Evolutionary conservation across 2,888 invertebrate genomes (phyloP).

Genomic region (Chirona hameri): DNA sequence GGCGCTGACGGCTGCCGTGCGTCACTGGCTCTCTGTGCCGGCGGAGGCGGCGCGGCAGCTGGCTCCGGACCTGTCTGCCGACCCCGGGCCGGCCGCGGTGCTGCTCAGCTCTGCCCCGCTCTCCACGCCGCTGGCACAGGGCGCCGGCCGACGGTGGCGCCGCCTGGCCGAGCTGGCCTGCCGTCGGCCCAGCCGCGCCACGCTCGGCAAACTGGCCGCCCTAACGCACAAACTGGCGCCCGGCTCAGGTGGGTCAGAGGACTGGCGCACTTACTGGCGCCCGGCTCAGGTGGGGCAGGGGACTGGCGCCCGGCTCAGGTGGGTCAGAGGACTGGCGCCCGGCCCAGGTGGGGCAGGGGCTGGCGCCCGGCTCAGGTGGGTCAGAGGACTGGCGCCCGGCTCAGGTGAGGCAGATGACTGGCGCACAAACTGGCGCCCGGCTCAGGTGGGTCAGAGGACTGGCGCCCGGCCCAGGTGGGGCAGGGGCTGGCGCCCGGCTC

Average conservation of each 20-base stretch:
- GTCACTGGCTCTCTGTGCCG: slow-evolving; percentile 4
- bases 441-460: background rate
- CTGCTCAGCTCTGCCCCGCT: slow-evolving; percentile 24
- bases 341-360: too few species aligned
- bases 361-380: too few species aligned
- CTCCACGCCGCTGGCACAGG: background rate
- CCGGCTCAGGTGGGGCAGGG: background rate
- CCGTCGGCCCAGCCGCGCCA: background rate
- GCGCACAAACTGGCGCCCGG: background rate
- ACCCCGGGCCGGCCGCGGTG: slow-evolving; percentile 9
- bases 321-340: background rate
- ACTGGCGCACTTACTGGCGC: too few species aligned
- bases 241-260: background rate
- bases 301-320: background rate
- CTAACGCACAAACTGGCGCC: background rate
- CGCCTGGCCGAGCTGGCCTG: slow-evolving; percentile 28
- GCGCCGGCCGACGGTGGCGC: slow-evolving; percentile 7
- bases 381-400: too few species aligned
- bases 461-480: too few species aligned
- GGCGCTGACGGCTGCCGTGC: slow-evolving; percentile 1
- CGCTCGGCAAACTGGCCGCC: background rate
- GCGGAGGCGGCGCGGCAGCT: slow-evolving; percentile 28
- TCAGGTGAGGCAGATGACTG: too few species aligned
- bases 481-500: too few species aligned
- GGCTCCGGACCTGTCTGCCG: background rate